Base-by-base conservation (phyloP, 1,140 invertebrate species). In the Heterodera schachtii region DNA sequence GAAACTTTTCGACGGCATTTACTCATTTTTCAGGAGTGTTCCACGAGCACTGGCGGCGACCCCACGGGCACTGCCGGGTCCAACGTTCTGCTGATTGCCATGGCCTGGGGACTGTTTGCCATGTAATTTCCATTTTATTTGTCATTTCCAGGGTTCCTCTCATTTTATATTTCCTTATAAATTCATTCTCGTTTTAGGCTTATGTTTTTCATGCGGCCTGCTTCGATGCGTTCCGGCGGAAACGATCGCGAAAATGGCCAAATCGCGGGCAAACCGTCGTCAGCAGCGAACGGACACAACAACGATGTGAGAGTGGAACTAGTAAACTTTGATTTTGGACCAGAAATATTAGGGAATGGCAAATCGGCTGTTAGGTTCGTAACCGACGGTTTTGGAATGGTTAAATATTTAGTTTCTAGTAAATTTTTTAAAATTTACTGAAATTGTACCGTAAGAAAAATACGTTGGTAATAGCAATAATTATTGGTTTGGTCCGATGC, bases 21-120 rank as follows among this genome's bases (percentile, higher is more conserved):
- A 31, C 31, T 31, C 31, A 19, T 64, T 4, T 13, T 64, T 64
- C 3, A 64, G 57, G 81, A 82, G 4, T 82, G 81, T 46, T 64
- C 78, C 7, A 82, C 81, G 19, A 44, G 76, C 5, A 31, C 75
- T 44, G 47, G 47, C 9, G 77, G 11, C 9, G 75, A 77, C 69
- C 52, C 52, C 3, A 43, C 80, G 3, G 70, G 46, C 52, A 46
- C 69, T 19, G 81, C 21, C 21, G 69, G 81, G 31, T 74, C 64
- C 46, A 81, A 81, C 73, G 47, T 82, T 46, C 71, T 82, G 81
- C 41, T 82, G n/a, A 82, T 82, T 19, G 78, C 81, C 43, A 81
- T 82, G 78, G 77, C 78, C 31, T 82, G 81, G 81, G 78, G 81
- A 8, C 67, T 82, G 13, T 73, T 82, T 43, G 81, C 81, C 6